These are phyloP conservation scores for Deroptyus accipitrinus DNA, from an alignment of 2,113 vertebrate genomes.

Conservation along the genomic window DNA sequence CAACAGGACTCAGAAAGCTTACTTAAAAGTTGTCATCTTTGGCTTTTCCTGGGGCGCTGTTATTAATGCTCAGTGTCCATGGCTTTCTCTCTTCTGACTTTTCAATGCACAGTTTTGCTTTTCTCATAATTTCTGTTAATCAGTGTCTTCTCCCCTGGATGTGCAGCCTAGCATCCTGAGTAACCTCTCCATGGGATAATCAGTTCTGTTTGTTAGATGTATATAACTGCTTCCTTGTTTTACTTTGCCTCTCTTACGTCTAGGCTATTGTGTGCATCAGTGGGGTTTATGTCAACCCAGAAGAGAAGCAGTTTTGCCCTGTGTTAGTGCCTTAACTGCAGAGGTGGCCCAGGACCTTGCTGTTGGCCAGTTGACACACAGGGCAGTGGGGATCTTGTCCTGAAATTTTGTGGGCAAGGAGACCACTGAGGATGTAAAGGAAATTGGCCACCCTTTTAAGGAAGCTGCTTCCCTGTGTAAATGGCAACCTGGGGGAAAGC, in stretches of 20 bases:
- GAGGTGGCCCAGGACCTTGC: background rate
- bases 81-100: background rate
- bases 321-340: background rate
- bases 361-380: background rate
- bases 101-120: background rate
- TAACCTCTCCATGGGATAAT: background rate
- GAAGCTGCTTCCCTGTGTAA: background rate
- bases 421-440: background rate
- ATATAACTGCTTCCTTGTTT: background rate
- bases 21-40: background rate
- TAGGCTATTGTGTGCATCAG: background rate
- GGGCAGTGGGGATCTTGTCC: rapidly evolving
- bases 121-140: background rate
- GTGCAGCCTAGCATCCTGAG: background rate
- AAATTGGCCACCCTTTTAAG: background rate
- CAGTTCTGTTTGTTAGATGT: background rate
- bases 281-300: background rate
- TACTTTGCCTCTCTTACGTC: background rate
- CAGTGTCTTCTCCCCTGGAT: background rate
- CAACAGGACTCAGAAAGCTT: background rate
- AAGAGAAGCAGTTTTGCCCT: background rate
- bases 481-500: background rate
- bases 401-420: background rate
- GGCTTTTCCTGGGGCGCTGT: background rate
- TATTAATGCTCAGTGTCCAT: background rate